Base-by-base conservation (phyloP, 2,113 vertebrate species). In the Aplodontia rufa region DNA sequence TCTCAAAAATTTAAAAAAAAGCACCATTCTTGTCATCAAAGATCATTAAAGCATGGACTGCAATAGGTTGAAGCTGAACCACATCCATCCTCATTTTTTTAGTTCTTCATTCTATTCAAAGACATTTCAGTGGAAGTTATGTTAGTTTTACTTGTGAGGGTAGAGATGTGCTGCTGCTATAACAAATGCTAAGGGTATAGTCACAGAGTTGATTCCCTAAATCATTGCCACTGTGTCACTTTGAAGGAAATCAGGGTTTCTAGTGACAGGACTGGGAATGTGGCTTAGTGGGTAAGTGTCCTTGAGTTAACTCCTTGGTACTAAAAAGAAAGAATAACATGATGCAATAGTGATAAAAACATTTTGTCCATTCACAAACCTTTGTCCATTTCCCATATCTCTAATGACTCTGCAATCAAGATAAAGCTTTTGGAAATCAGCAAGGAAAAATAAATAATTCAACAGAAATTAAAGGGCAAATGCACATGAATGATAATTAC, bases 261-360 rank as follows among this genome's bases (percentile, higher is more conserved):
- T 53, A 47, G 6, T n/a, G 35, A 78, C 10, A 58, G n/a, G n/a
- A n/a, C n/a, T n/a, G n/a, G n/a, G n/a, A n/a, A n/a, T n/a, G n/a
- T n/a, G n/a, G n/a, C n/a, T n/a, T n/a, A n/a, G n/a, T n/a, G n/a
- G n/a, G n/a, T n/a, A n/a, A n/a, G n/a, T n/a, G n/a, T n/a, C n/a
- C n/a, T n/a, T n/a, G n/a, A n/a, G n/a, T n/a, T n/a, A n/a, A n/a
- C n/a, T n/a, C n/a, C n/a, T n/a, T n/a, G n/a, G n/a, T n/a, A n/a
- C n/a, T n/a, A n/a, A n/a, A n/a, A n/a, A n/a, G n/a, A n/a, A 14
- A 62, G 16, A 69, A 90, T 90, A 93, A 55, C 35, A 79, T 80
- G 28, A 86, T 49, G 24, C 14, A 53, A 40, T 37, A 45, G 12
- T 49, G 69, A 79, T 47, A 68, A 37, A 40, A 84, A 84, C 26